Evolutionary conservation across 2,113 vertebrate genomes (phyloP), one percentile per base, ranked within the genome.

Genomic region (Romanogobio albipinnatus): DNA sequence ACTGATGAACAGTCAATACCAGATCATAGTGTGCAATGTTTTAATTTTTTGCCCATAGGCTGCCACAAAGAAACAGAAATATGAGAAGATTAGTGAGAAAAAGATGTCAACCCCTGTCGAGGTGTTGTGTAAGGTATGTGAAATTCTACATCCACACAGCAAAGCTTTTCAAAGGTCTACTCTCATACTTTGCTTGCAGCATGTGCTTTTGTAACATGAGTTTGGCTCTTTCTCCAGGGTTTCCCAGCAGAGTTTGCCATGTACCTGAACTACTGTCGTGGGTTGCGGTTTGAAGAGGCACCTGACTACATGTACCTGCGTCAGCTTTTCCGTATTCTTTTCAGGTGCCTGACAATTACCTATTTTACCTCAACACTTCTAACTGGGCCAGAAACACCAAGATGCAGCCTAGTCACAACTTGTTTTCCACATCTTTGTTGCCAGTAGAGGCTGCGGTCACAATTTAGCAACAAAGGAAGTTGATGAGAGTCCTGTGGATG

Each of bases 81-180:
- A 99, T 90, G 98, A 99, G 95, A 99, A 99, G 94, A 99, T 99
- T 93, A 99, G 97, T 86, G 98, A 99, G 97, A 99, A 99, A 94
- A 99, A 99, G 94, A 99, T 99, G 98, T 99, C 98, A 71, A 99
- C 98, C 90, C 98, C 98, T 83, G 98, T 99, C 90, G 98, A 99
- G 94, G 96, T 99, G 92, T 97, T 99, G 90, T 99, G 98, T 97
- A 99, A 99, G 97, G 98, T 99, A 93, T 94, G 94, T 83, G 15
- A 36, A 70, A 17, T 58, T 68, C 10, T 71, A 11, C 36, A 79
- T 77, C 53, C 5, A 59, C 76, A n/a, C 76, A 43, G 71, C n/a
- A 74, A 47, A n/a, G n/a, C 71, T 74, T 47, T 47, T 74, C 70
- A 22, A 22, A 70, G 22, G 66, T 43, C 19, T 71, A 10, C 36